Conservation (phyloP, 2,888 invertebrate species). For the Drosophila tripunctata region DNA sequence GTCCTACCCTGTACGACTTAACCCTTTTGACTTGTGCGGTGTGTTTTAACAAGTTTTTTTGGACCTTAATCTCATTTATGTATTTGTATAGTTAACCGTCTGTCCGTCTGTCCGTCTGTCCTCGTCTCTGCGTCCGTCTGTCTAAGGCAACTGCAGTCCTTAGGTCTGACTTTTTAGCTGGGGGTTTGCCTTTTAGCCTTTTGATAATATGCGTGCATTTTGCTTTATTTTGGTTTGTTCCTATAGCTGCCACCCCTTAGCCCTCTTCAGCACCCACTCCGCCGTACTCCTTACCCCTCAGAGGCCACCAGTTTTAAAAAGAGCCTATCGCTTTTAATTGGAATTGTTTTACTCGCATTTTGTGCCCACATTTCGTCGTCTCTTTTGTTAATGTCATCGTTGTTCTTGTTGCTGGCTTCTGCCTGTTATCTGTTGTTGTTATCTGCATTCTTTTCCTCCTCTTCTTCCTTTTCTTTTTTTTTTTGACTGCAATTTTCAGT, state of each 20-base stretch:
- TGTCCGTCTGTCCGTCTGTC: neutral
- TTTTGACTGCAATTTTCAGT: conserved; percentile 62
- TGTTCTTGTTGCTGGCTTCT: conserved; percentile 25
- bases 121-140: neutral
- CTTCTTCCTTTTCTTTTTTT: no score
- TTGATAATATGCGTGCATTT: conserved; percentile 52
- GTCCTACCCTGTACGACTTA: neutral
- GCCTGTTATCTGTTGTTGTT: conserved; percentile 61
- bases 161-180: conserved; percentile 37
- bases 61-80: conserved; percentile 63
- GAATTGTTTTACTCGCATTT: conserved; percentile 67
- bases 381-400: conserved; percentile 47
- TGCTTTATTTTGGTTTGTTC: conserved; percentile 41
- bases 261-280: neutral
- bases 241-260: conserved; percentile 22
- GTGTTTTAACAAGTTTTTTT: conserved; percentile 40
- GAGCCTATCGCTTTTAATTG: conserved; percentile 65
- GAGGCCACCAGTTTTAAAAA: neutral
- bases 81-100: conserved; percentile 41
- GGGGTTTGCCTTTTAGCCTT: conserved; percentile 43
- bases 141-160: conserved; percentile 40
- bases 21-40: conserved; percentile 24
- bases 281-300: neutral
- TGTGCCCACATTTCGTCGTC: conserved; percentile 56
- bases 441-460: conserved; percentile 59